Percentiles rank a stretch among this genome's conserved stretches.
These are phyloP conservation scores for Halocaridina rubra DNA, from an alignment of 2,888 invertebrate genomes.

Conservation along the genomic window DNA sequence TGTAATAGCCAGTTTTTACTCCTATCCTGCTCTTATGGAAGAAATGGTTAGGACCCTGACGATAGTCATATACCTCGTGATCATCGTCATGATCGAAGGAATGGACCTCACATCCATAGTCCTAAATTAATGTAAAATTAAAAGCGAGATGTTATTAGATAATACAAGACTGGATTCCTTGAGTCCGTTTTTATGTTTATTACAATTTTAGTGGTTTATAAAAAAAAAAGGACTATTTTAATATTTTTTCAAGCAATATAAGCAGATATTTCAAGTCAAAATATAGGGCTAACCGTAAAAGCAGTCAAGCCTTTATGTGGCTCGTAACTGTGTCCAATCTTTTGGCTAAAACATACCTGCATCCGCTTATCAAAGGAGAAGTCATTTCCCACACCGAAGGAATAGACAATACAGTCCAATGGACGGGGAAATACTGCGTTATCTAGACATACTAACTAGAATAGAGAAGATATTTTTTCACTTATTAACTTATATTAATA, in stretches of 20 bases:
- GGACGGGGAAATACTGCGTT: conserved; percentile 6
- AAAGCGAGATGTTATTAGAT: too few species aligned
- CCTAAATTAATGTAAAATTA: too few species aligned
- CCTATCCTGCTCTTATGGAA: conserved; percentile 51
- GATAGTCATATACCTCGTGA: conserved; percentile 38
- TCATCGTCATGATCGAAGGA: conserved; percentile 53
- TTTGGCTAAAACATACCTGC: conserved; percentile 5
- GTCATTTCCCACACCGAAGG: conserved; percentile 57
- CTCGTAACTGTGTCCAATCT: too few species aligned
- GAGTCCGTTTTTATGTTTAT: too few species aligned
- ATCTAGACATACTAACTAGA: conserved; percentile 51
- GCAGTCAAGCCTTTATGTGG: too few species aligned
- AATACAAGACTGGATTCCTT: too few species aligned
- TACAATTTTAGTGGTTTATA: background rate
- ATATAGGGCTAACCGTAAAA: background rate
- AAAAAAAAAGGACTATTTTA: background rate
- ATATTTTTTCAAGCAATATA: background rate
- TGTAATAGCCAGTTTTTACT: background rate
- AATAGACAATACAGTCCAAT: conserved; percentile 43
- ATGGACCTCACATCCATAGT: conserved; percentile 57
- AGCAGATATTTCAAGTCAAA: too few species aligned
- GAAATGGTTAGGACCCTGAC: conserved; percentile 28
- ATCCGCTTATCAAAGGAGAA: conserved; percentile 54
- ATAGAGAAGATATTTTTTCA: too few species aligned
- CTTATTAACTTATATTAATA: too few species aligned